Percentiles rank a stretch among this genome's conserved stretches.
Evolutionary conservation across 2,888 invertebrate species (phyloP).

Genomic region (Onchidella celtica): DNA sequence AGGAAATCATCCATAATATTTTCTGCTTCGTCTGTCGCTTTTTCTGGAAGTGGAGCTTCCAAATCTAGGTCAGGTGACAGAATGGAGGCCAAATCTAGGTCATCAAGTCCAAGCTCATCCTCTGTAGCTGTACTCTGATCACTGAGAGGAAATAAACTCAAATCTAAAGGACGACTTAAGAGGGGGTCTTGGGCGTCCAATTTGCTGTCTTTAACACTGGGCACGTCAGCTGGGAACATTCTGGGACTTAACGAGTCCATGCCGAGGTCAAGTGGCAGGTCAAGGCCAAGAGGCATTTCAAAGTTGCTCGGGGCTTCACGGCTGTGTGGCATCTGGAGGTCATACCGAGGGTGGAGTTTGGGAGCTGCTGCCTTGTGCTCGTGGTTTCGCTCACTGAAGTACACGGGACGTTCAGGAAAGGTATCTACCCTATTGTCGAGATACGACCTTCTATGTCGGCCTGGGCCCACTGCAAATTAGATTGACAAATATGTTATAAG

Average conservation of each 20-base stretch:
- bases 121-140: background rate
- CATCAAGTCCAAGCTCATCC: background rate
- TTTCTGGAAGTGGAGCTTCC: background rate
- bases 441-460: background rate
- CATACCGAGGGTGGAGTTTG: background rate
- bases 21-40: slow-evolving; percentile 8
- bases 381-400: slow-evolving; percentile 17
- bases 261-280: background rate
- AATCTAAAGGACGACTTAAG: background rate
- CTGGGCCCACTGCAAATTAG: background rate
- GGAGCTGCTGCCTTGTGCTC: background rate
- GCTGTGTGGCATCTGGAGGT: no score
- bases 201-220: background rate
- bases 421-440: slow-evolving; percentile 28
- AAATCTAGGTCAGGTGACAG: background rate
- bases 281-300: background rate
- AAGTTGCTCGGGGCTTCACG: no score
- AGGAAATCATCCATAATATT: slow-evolving; percentile 24
- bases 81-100: background rate
- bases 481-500: no score
- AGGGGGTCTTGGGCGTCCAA: background rate
- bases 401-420: background rate
- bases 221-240: background rate
- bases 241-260: background rate
- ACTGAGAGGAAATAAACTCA: background rate